Conservation (phyloP, 2,113 vertebrate genomes). For the Echinops telfairi region DNA sequence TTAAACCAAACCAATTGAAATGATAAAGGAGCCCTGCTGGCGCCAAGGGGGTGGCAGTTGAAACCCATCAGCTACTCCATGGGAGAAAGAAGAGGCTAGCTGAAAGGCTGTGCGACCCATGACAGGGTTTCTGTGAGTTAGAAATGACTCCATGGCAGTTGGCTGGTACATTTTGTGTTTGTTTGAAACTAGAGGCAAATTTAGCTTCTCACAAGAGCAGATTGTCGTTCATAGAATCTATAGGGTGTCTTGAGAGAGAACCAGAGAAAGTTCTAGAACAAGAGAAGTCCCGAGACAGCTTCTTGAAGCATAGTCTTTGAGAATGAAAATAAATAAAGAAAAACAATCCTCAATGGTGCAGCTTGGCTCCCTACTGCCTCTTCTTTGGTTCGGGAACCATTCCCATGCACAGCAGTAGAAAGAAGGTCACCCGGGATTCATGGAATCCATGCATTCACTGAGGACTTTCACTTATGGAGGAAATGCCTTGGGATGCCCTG, state of each 20-base stretch:
- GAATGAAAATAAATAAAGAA: neutral
- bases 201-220: neutral
- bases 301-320: conserved; percentile 18
- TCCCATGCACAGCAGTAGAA: neutral
- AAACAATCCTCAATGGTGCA: neutral
- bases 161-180: no score
- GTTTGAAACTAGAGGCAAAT: neutral
- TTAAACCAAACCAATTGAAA: no score
- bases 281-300: neutral
- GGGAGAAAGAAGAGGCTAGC: no score
- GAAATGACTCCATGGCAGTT: neutral
- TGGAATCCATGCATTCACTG: conserved; percentile 46
- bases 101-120: no score
- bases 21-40: no score
- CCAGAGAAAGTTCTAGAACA: neutral
- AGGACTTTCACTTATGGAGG: neutral
- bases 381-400: neutral
- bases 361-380: neutral
- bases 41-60: no score
- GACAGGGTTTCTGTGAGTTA: neutral
- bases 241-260: conserved; percentile 18
- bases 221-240: neutral
- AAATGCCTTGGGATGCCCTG: conserved; percentile 20
- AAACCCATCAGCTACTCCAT: no score
- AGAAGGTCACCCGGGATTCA: neutral